Evolutionary conservation across 1,140 invertebrate genomes (phyloP).

Genomic region (Pogonus chalceus): DNA sequence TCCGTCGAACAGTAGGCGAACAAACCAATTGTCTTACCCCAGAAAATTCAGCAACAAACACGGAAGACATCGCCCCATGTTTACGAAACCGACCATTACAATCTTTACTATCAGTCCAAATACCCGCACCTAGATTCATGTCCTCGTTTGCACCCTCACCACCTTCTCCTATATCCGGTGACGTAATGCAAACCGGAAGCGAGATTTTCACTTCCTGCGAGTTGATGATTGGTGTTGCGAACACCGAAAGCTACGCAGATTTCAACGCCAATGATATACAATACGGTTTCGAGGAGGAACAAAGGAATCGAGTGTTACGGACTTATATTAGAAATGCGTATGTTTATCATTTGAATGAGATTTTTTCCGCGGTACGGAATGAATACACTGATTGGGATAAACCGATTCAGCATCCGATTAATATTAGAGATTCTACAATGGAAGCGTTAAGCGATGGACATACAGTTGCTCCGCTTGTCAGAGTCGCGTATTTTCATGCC

Average conservation of each 20-base stretch:
- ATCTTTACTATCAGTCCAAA: conserved; percentile 49
- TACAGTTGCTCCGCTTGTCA: conserved; percentile 59
- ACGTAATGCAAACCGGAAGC: conserved; percentile 54
- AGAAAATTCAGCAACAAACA: conserved; percentile 19
- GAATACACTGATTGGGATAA: conserved; percentile 91
- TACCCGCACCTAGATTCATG: conserved; percentile 51
- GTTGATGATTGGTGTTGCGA: conserved; percentile 57
- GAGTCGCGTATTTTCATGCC: conserved; percentile 60
- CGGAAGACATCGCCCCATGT: conserved; percentile 41
- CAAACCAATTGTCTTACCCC: conserved; percentile 49
- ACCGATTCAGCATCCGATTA: conserved; percentile 72
- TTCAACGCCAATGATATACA: conserved; percentile 66
- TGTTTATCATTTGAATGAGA: conserved; percentile 82
- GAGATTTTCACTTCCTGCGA: conserved; percentile 59
- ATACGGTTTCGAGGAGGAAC: conserved; percentile 67
- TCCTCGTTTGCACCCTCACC: conserved; percentile 52
- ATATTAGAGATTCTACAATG: conserved; percentile 74
- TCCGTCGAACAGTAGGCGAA: conserved; percentile 60
- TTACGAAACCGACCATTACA: conserved; percentile 44
- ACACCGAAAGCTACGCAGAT: conserved; percentile 64
- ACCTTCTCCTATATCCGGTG: conserved; percentile 46
- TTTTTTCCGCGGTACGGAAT: conserved; percentile 80
- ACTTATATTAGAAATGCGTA: conserved; percentile 82
- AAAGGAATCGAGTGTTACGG: conserved; percentile 59
- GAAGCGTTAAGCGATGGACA: conserved; percentile 80